phyloP scores from a whole-genome alignment of 2,797 vertebrate species.

The Malurus leucopterus region DNA sequence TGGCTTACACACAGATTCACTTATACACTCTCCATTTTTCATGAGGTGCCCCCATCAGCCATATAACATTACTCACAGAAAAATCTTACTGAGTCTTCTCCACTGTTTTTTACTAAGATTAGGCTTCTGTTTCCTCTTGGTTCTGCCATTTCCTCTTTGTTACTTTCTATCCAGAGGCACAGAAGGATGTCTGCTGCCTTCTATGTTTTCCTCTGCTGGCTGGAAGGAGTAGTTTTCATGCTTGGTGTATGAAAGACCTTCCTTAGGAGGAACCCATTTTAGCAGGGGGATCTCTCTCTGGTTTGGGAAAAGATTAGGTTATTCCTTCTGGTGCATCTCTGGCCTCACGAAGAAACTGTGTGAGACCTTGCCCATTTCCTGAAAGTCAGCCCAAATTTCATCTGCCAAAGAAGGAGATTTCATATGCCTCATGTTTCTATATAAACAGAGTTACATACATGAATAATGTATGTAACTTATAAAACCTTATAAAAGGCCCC shows the following conservation, averaged over 20 bases:
- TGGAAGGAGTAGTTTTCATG: not conserved
- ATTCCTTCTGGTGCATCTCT: not conserved
- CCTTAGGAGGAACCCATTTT: not conserved
- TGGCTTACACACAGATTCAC: not conserved
- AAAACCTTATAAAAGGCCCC: not conserved
- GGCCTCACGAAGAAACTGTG: not conserved
- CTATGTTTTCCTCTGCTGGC: not conserved
- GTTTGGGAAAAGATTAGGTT: not conserved
- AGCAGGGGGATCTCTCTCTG: not conserved
- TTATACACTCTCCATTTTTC: conserved; percentile 3
- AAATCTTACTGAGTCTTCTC: not conserved
- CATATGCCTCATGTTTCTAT: not conserved
- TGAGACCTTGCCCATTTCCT: not conserved
- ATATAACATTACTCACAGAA: not conserved
- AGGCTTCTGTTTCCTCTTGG: not conserved
- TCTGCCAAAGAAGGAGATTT: not conserved
- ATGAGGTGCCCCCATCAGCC: not conserved
- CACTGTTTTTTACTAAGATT: not conserved
- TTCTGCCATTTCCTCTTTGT: not conserved
- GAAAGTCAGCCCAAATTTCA: not conserved
- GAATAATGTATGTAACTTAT: not conserved
- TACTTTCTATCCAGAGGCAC: not conserved
- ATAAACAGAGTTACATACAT: not conserved
- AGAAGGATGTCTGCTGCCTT: not conserved
- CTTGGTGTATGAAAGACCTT: not conserved